Percentiles rank a stretch among this genome's conserved stretches.
These are phyloP conservation scores for Plemyria rubiginata DNA, from an alignment of 2,888 invertebrate species.

Conservation along the genomic window DNA sequence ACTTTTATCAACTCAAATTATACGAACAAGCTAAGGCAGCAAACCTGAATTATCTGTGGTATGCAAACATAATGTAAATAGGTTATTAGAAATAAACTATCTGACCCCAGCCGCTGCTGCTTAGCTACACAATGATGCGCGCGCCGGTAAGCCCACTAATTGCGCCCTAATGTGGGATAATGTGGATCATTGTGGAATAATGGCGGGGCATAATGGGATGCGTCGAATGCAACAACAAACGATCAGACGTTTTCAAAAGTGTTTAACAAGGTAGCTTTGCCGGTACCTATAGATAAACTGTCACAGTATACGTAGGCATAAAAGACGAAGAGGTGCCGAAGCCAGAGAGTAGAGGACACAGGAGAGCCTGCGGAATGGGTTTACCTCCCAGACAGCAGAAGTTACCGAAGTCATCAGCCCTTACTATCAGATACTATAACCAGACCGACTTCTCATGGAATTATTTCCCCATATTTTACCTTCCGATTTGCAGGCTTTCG, in stretches of 20 bases:
- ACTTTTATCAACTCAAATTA: no score
- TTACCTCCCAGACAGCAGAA: no score
- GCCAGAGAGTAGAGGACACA: no score
- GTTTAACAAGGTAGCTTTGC: constrained; percentile 3
- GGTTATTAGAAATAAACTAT: constrained; percentile 7
- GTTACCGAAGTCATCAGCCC: no score
- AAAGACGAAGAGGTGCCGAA: no score
- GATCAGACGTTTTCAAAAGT: not conserved
- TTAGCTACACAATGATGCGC: constrained; percentile 23
- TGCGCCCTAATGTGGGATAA: constrained; percentile 32
- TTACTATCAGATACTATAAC: no score
- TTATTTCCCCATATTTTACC: no score
- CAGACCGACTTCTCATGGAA: no score
- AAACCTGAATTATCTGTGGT: not conserved
- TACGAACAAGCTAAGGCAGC: no score
- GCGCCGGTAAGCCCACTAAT: constrained; percentile 35
- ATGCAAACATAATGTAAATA: not conserved
- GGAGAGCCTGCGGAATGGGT: no score
- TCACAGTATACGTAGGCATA: no score
- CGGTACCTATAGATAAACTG: not conserved
- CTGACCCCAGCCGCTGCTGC: constrained; percentile 13
- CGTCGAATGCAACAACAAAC: constrained; percentile 13
- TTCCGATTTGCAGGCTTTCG: no score
- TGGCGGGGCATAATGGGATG: constrained; percentile 25
- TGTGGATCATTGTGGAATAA: constrained; percentile 16